Base-by-base conservation (phyloP, 2,888 invertebrate genomes). In the Pollenia griseotomentosa region DNA sequence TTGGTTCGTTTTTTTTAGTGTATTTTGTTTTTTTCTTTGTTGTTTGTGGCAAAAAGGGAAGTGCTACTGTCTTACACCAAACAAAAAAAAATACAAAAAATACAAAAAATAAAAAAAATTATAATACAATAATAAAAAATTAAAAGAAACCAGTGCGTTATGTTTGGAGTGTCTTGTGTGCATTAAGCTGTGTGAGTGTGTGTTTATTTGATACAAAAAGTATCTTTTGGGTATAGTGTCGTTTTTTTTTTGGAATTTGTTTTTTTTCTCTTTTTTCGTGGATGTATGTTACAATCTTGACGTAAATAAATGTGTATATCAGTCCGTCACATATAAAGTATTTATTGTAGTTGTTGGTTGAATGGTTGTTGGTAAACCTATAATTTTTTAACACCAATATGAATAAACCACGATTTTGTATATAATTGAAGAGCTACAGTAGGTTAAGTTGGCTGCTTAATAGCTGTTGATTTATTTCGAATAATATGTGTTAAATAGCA, bases 31-130 rank as follows among this genome's bases (percentile, higher is more conserved):
- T 83, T 57, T 73, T 55, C 78, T 71, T 86, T 73, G 80, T 82
- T 59, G 77, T 85, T 83, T 87, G 87, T 87, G 84, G 87, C 87
- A 87, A 87, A 85, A 87, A 87, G 87, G 87, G 87, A 87, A 87
- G 84, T 87, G 87, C 87, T 87, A 87, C 87, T 79, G 87, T 87
- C 87, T 87, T 87, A 87, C 87, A 87, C 87, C 78, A 81, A 87
- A 82, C 68, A 19, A 53, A 57, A 44, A n/a, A 46, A 57, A 57
- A 68, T 23, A 51, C 40, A 46, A 57, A 57, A 68, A 42, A 51
- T 33, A 19, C 7, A 70, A 61, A 51, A 66, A 71, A 77, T 23
- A 33, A 53, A n/a, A 55, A 65, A n/a, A 68, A 19, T 33, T 33
- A 42, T 42, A 44, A 63, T n/a, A 33, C 10, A 73, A 53, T 33